phyloP scores from a whole-genome alignment of 2,888 invertebrate species.

The Heliconius ismenius region DNA sequence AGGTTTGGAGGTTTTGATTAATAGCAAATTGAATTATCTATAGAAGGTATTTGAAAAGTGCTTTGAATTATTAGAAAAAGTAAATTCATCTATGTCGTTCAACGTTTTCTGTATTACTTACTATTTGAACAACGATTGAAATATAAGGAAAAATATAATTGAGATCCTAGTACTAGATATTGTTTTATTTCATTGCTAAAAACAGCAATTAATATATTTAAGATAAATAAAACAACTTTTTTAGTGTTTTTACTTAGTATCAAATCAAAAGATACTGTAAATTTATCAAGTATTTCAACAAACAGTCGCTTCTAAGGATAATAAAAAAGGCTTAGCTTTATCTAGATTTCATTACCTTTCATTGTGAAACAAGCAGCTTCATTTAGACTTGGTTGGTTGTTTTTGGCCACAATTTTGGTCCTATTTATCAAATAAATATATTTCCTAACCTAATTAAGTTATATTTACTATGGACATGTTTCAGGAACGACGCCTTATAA shows the following conservation, averaged over 20 bases:
- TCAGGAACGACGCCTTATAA: constrained; percentile 8
- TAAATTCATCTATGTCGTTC: neutral
- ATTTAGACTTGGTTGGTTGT: too few relatives aligned
- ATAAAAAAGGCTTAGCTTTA: too few relatives aligned
- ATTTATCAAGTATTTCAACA: neutral
- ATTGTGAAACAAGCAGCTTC: too few relatives aligned
- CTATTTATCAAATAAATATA: neutral
- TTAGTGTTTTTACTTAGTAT: neutral
- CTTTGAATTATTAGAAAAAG: neutral
- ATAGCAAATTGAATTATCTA: constrained; percentile 36
- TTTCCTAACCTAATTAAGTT: neutral
- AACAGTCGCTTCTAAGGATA: too few relatives aligned
- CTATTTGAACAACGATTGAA: neutral
- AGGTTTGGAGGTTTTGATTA: constrained; percentile 25
- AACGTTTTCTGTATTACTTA: neutral
- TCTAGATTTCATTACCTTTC: too few relatives aligned
- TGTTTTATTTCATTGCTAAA: neutral
- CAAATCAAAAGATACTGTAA: neutral
- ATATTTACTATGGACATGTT: neutral
- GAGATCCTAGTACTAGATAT: neutral
- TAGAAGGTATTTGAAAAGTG: neutral
- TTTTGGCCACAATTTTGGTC: too few relatives aligned
- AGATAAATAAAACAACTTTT: neutral
- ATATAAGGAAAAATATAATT: neutral
- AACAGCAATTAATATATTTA: neutral